These are phyloP conservation scores for Acanthiza pusilla DNA, from an alignment of 2,797 vertebrate genomes.

Conservation along the genomic window DNA sequence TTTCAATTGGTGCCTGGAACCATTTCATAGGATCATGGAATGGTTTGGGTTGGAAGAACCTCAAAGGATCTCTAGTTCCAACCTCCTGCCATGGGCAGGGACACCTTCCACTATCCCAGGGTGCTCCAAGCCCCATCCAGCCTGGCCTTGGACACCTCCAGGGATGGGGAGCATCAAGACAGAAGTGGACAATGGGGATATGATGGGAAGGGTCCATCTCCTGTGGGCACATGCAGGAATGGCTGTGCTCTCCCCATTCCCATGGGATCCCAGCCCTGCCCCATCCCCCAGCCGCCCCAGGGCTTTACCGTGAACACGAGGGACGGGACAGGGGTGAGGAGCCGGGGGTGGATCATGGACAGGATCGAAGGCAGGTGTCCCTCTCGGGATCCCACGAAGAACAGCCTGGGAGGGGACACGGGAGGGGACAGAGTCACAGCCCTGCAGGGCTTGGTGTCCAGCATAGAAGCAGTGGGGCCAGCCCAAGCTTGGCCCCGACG, in stretches of 20 bases:
- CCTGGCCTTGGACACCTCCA: background rate
- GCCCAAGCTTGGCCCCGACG: fast-evolving
- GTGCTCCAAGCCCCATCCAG: background rate
- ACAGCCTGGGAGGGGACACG: conserved; percentile 80
- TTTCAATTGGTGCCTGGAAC: background rate
- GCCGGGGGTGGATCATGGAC: conserved; percentile 94
- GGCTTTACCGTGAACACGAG: conserved; percentile 90
- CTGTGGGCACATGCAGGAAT: background rate
- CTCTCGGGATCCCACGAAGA: conserved; percentile 93
- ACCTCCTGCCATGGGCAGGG: background rate
- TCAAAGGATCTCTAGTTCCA: background rate
- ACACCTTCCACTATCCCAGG: background rate
- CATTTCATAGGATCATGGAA: background rate
- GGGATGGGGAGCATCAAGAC: background rate
- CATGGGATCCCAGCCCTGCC: background rate
- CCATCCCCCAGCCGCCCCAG: background rate
- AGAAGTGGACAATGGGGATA: background rate
- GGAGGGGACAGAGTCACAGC: background rate
- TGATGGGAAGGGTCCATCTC: background rate
- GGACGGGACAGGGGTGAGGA: conserved; percentile 90
- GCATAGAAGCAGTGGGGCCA: background rate
- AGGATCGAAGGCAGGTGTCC: conserved; percentile 94
- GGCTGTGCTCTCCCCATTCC: background rate
- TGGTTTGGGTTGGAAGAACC: background rate
- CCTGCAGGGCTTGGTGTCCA: background rate